Conservation (phyloP, 1,140 invertebrate genomes). For the Amphibalanus amphitrite region DNA sequence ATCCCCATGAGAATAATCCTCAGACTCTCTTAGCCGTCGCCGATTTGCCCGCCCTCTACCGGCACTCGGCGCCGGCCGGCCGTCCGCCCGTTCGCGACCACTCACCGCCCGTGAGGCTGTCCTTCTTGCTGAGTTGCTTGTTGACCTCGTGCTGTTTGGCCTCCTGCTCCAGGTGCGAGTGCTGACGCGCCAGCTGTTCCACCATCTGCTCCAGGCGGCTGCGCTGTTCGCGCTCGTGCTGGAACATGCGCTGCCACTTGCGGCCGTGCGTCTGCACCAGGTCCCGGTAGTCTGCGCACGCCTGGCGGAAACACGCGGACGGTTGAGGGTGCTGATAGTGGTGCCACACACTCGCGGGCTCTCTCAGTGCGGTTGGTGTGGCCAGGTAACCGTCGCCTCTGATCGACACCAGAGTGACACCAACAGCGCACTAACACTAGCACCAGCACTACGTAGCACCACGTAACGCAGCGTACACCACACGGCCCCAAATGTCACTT, state of each 20-base stretch:
- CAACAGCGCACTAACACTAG: too few species aligned
- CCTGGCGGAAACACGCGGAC: constrained; percentile 31
- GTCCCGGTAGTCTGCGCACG: constrained; percentile 74
- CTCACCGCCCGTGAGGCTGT: neutral
- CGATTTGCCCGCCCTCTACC: too few species aligned
- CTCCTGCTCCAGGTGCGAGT: constrained; percentile 76
- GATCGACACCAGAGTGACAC: too few species aligned
- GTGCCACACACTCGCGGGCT: too few species aligned
- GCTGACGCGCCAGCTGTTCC: constrained; percentile 89
- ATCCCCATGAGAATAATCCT: too few species aligned
- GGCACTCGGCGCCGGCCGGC: too few species aligned
- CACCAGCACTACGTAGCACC: too few species aligned
- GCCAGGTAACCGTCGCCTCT: too few species aligned
- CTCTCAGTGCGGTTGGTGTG: too few species aligned
- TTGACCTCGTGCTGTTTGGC: constrained; percentile 24
- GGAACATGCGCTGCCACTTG: constrained; percentile 76
- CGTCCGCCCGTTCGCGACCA: neutral
- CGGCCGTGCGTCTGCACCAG: constrained; percentile 62
- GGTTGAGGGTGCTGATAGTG: neutral
- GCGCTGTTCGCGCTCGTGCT: constrained; percentile 88
- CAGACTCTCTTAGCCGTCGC: too few species aligned
- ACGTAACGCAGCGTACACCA: too few species aligned
- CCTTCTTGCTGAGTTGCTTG: neutral
- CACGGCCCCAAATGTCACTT: too few species aligned
- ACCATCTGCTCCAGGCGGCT: constrained; percentile 89